phyloP scores from a whole-genome alignment of 2,113 vertebrate genomes.

The Stegastes partitus region DNA sequence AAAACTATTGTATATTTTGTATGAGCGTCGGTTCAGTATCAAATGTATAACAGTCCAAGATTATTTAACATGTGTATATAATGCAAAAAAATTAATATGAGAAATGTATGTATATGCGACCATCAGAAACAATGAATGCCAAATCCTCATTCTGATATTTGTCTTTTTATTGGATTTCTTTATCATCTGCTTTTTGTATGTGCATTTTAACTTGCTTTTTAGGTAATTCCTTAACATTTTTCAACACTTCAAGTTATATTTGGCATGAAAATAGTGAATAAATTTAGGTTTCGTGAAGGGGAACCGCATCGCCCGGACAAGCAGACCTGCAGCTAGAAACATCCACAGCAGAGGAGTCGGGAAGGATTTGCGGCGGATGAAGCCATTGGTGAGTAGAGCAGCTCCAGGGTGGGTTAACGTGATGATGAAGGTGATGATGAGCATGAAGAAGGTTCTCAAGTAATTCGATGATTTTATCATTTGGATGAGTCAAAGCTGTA shows the following conservation, averaged over 20 bases:
- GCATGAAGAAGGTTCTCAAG: conserved; percentile 87
- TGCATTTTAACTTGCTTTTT: not conserved
- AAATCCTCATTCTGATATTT: conserved; percentile 70
- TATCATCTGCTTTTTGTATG: not conserved
- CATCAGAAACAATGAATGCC: conserved; percentile 80
- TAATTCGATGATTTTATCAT: conserved; percentile 89
- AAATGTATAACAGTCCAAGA: conserved; percentile 68
- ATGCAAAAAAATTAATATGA: conserved; percentile 49
- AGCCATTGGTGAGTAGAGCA: conserved; percentile 60
- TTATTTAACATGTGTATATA: conserved; percentile 73
- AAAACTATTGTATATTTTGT: conserved; percentile 80
- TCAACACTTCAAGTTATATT: conserved; percentile 4
- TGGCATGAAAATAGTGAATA: not conserved
- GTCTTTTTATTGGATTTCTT: conserved; percentile 47
- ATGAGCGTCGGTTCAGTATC: conserved; percentile 68
- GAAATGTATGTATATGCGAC: conserved; percentile 73
- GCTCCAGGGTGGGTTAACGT: conserved; percentile 23
- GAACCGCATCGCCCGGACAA: not conserved
- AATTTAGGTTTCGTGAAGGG: conserved; percentile 24
- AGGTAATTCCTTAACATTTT: not conserved
- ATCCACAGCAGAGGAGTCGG: conserved; percentile 17
- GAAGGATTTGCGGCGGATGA: conserved; percentile 33
- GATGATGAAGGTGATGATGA: conserved; percentile 75
- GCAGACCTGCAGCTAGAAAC: conserved; percentile 33
- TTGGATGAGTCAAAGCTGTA: conserved; percentile 81